Evolutionary conservation across 1,140 invertebrate species (phyloP), one percentile per base, ranked within the genome.

Genomic region (Aphelinus certus): DNA sequence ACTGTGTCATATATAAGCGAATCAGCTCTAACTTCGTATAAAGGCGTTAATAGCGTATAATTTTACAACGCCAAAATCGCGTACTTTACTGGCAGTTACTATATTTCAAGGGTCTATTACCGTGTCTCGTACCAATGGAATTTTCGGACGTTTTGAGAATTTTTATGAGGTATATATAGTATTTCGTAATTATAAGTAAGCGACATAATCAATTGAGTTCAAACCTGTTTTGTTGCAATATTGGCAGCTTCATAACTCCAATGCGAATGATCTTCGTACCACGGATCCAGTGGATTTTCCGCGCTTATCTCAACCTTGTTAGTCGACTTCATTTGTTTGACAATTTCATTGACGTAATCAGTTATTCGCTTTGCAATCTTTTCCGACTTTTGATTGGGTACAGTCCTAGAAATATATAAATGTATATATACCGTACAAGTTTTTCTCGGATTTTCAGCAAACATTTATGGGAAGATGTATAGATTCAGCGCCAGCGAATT

Each of bases 331-430:
- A 89, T 79, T 57, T 88, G 77, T 68, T 73, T 48, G 84, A 90
- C 90, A 71, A 88, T 76, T 69, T 90, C 84, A 49, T 91, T 86
- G 7, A 92, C 72, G 80, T 92, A 89, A 45, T 85, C 83, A 2
- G 86, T 77, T 26, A 90, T 85, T 10, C 83, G 56, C 71, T 88
- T 83, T 48, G 82, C 83, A 47, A 90, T 82, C 64, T 83, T 76
- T 70, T 88, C 84, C 4, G 90, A 90, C 3, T 84, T 84, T 85
- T 92, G 91, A 81, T 92, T 85, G 1, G 92, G 92, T 2, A 93
- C 92, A 67, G 92, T 87, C 67, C 92, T 81, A 57, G 66, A 73
- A 76, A 42, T 47, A 4, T 46, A 1, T 47, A 9, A 10, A 63
- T 10, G n/a, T 46, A 63, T 63, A 2, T 3, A 9, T n/a, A 62